These are phyloP conservation scores for Anorthoa munda DNA, from an alignment of 2,888 invertebrate species.

Conservation along the genomic window DNA sequence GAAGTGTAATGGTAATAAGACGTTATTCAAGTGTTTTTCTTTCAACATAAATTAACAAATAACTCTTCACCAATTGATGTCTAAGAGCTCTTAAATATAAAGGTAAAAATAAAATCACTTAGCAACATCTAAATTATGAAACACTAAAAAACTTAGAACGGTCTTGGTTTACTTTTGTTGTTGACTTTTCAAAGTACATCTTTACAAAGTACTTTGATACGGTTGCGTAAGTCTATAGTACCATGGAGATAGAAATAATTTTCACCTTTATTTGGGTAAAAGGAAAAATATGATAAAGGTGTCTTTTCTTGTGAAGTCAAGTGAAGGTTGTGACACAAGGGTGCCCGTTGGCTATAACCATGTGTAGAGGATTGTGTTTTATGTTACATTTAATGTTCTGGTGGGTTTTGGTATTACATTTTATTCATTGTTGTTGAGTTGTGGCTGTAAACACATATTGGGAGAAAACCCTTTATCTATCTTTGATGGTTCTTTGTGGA, in stretches of 20 bases:
- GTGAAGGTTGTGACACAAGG: slow-evolving; percentile 22
- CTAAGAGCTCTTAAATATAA: background rate
- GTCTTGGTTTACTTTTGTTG: background rate
- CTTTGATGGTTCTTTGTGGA: too few species aligned
- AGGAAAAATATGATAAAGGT: slow-evolving; percentile 28
- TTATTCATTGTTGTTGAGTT: background rate
- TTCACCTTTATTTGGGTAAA: slow-evolving; percentile 29
- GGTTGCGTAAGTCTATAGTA: background rate
- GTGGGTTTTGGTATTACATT: background rate
- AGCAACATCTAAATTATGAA: background rate
- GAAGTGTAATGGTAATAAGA: background rate
- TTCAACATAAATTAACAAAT: background rate
- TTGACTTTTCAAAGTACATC: background rate
- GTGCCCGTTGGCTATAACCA: slow-evolving; percentile 8
- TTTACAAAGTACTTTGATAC: background rate
- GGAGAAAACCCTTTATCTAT: too few species aligned
- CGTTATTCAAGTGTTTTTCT: background rate
- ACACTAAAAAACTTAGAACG: background rate
- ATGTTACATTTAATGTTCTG: background rate
- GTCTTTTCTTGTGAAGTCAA: slow-evolving; percentile 45
- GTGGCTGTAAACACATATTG: background rate
- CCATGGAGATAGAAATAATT: slow-evolving; percentile 20
- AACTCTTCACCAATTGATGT: too few species aligned
- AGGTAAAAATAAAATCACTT: background rate
- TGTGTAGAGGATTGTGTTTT: background rate